Base-by-base conservation (phyloP, 2,113 vertebrate genomes). In the Menura novaehollandiae region DNA sequence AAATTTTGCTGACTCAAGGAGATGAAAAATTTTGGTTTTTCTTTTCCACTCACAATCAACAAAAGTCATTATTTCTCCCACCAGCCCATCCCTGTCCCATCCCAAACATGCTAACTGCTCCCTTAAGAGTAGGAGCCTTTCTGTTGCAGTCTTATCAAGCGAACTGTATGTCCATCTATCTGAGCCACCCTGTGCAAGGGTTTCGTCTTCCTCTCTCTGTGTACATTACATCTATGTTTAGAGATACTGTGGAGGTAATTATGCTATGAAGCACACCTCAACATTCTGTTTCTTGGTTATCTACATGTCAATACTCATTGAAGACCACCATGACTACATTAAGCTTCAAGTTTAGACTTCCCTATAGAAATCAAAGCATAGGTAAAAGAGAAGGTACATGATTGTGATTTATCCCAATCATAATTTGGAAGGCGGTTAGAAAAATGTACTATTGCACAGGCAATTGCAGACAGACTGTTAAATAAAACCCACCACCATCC, bases 81-180 rank as follows among this genome's bases (percentile, higher is more conserved):
- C 5, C 13, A 52, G 3, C 5, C 24, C 16, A 44, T 30, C 8
- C 3, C 15, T 0, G 0, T 30, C 32, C 15, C 15, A 9, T 32
- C 12, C 32, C 19, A 86, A 71, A 62, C 6, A 9, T 6, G 1
- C 28, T 68, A 51, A 32, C 27, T 43, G 10, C 17, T 82, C 13
- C 13, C 23, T 78, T 51, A 55, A 41, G 35, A 27, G 15, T 28
- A 55, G 19, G 23, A 66, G 10, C 2, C 30, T 39, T 69, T 85
- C 32, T 66, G 22, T 28, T 1, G 0, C 30, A 15, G 11, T 26
- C 19, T 60, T 37, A 44, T 10, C 24, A 55, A 91, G 26, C 0
- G 0, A 88, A 6, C 1, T 74, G n/a, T 35, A 27, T 20, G 21
- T 20, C 35, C 39, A 20, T 49, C 44, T 71, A 28, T 62, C n/a